Evolutionary conservation across 2,888 invertebrate species (phyloP), one percentile per base, ranked within the genome.

Genomic region (Cremastinae sp.): DNA sequence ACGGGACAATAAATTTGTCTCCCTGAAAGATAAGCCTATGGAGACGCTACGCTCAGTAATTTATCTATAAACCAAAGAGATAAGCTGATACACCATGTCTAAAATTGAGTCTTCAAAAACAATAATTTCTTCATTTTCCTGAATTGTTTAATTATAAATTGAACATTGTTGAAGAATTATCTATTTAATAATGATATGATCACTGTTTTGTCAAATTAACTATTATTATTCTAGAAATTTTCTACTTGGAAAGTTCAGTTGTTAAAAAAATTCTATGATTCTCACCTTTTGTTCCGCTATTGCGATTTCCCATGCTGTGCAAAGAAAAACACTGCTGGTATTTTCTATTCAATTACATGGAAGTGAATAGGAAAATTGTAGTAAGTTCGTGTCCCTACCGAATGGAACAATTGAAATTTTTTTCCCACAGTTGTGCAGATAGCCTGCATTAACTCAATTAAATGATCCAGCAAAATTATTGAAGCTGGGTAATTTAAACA

Each of bases 1-100:
- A 61, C 71, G 55, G 55, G 28, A 71, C 14, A 64, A 68, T 16
- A 62, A 64, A 75, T 75, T 58, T 75, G 62, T 72, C 66, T 4
- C 62, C 62, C 9, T n/a, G 18, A 28, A 12, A 53, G 72, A 75
- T 68, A 68, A 72, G 68, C 53, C 16, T 55, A 49, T 49, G 9
- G 22, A 28, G 18, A 51, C 51, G 39, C 64, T 49, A 22, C 55
- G 58, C 35, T 61, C 35, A 61, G 59, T 20, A 18, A 62, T 72
- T 76, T 59, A 64, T 76, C 68, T 47, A 53, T 9, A 51, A 68
- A 68, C 35, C 22, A 49, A 18, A 35, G 73, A 59, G 76, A 76
- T 72, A 76, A 76, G 73, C 39, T 43, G 7, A 62, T 2, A 16
- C 45, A 43, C 62, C 43, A 66, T 18, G 62, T 73, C 47, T 69